Evolutionary conservation across 2,888 invertebrate genomes (phyloP).

Genomic region (Volucella bombylans): DNA sequence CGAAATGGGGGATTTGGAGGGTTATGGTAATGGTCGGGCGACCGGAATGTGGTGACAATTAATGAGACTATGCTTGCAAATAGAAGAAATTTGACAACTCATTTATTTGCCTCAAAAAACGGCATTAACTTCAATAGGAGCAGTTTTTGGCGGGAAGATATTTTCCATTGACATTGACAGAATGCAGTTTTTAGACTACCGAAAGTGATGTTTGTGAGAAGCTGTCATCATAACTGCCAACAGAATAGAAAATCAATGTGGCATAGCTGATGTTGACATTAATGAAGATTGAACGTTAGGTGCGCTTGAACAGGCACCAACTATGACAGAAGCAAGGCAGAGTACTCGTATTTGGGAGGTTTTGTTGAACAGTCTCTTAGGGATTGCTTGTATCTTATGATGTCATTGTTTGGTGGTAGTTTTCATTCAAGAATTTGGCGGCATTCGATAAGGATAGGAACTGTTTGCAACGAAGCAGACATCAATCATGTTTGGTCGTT

Average conservation of each 20-base stretch:
- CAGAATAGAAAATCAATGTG: slow-evolving; percentile 43
- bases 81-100: slow-evolving; percentile 67
- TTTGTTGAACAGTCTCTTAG: not conserved
- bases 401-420: not conserved
- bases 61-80: slow-evolving; percentile 67
- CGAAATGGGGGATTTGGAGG: not conserved
- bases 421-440: slow-evolving; percentile 15
- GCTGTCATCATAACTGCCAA: slow-evolving; percentile 57
- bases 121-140: slow-evolving; percentile 38
- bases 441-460: not conserved
- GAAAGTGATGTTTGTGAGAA: slow-evolving; percentile 39
- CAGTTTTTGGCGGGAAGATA: not conserved
- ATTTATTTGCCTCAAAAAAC: slow-evolving; percentile 65
- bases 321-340: slow-evolving; percentile 59
- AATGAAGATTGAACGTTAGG: slow-evolving; percentile 64
- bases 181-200: slow-evolving; percentile 34
- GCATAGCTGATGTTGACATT: slow-evolving; percentile 57
- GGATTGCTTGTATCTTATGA: not conserved
- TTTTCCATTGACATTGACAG: slow-evolving; percentile 1
- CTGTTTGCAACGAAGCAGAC: slow-evolving; percentile 26
- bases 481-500: slow-evolving; percentile 45
- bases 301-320: slow-evolving; percentile 28
- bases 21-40: not conserved
- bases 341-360: slow-evolving; percentile 13
- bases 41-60: slow-evolving; percentile 64